phyloP scores from a whole-genome alignment of 2,113 vertebrate genomes.

The Callithrix jacchus region DNA sequence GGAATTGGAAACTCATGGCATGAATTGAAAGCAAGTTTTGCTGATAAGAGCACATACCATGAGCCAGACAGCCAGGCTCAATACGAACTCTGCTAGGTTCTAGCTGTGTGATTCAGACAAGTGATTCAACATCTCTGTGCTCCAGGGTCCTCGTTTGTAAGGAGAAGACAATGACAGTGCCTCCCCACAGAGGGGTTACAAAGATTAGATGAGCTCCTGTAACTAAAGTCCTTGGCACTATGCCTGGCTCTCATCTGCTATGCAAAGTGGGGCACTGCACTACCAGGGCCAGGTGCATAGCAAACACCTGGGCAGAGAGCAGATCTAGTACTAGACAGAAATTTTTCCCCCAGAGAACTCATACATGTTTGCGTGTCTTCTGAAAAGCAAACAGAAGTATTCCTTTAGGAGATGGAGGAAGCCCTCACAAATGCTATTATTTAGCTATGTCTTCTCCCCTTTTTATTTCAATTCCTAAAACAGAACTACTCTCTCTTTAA shows the following conservation, averaged over 20 bases:
- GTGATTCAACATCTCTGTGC: neutral
- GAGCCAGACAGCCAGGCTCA: neutral
- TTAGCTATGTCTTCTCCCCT: neutral
- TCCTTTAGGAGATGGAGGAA: neutral
- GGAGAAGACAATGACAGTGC: neutral
- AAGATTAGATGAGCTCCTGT: neutral
- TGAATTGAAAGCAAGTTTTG: neutral
- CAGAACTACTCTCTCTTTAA: neutral
- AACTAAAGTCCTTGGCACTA: neutral
- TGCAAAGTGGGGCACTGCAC: rapidly evolving
- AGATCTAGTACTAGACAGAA: neutral
- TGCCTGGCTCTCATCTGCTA: neutral
- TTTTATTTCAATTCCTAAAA: neutral
- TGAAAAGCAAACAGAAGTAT: neutral
- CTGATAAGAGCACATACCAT: neutral
- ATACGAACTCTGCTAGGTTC: neutral
- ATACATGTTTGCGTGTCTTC: neutral
- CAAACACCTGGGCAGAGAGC: neutral
- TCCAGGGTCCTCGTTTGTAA: neutral
- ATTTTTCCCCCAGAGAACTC: neutral
- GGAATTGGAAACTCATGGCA: neutral
- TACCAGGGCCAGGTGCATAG: neutral
- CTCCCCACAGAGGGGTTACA: neutral
- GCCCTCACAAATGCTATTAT: neutral
- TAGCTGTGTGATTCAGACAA: neutral